Base-by-base conservation (phyloP, 2,113 vertebrate species). In the Puffinus mauretanicus region DNA sequence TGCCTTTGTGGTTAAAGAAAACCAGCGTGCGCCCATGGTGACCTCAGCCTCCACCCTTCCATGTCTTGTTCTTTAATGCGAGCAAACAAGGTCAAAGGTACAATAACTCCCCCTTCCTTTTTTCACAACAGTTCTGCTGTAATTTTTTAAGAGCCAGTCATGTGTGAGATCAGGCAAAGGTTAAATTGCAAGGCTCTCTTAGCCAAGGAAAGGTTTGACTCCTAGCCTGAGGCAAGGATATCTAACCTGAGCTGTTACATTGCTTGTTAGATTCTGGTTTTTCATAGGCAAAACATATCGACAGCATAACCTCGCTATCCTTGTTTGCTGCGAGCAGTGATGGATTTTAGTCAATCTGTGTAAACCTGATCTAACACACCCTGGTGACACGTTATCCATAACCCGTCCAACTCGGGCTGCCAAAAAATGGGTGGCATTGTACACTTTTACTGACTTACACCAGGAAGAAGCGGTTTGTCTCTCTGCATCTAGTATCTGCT, bases 151-250 rank as follows among this genome's bases (percentile, higher is more conserved):
- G 42, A 96, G 32, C 24, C 29, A 80, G 40, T 30, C 78, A 47
- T 44, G 75, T 89, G 81, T 69, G 82, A 95, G 93, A 92, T 84
- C 73, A 88, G 72, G 65, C 76, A 90, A 85, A 96, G 95, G 96
- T 97, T 96, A 97, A 96, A 84, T 86, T 77, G 69, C 88, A 93
- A 89, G 81, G 57, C 65, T 94, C 30, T 40, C 61, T 72, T 83
- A 73, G 60, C 29, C 40, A 36, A 57, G 80, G 29, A 55, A 58
- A 79, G 38, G 10, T 78, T 18, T 82, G 52, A 81, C 40, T 76
- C 58, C 24, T 87, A 32, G 93, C 93, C 96, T 19, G 88, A 96
- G 96, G 96, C 83, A 40, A 24, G 52, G 57, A 16, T 54, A n/a
- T 55, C 69, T 62, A 82, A 92, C 69, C 46, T n/a, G 82, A 91